phyloP scores from a whole-genome alignment of 1,140 invertebrate genomes.

The Magallana gigas region DNA sequence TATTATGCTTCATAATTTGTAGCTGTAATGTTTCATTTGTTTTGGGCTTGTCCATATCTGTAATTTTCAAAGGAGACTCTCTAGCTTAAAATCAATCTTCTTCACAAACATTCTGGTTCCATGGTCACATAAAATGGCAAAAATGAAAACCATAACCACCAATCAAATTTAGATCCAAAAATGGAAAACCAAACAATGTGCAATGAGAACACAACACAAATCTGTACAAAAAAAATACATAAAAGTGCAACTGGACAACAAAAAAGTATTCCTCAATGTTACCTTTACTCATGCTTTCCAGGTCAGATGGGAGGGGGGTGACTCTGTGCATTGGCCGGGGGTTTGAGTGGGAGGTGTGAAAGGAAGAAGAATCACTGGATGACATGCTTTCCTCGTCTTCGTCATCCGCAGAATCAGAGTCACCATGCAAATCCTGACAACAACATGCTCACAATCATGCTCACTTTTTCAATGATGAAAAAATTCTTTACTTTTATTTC shows the following conservation, averaged over 20 bases:
- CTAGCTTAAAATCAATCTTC: no score
- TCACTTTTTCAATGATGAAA: background rate
- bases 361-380: background rate
- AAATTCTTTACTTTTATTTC: no score
- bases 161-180: no score
- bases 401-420: conserved; percentile 15
- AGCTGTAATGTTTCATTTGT: no score
- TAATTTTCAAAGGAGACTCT: no score
- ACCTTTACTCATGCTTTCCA: conserved; percentile 48
- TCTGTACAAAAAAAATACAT: background rate
- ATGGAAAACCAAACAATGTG: no score
- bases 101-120: no score
- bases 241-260: background rate
- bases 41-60: no score
- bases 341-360: background rate
- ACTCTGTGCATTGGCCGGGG: conserved; percentile 12
- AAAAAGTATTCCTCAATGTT: conserved; percentile 16
- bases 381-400: conserved; percentile 22
- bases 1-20: no score
- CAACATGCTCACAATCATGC: conserved; percentile 17
- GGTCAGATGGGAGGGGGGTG: conserved; percentile 30
- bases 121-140: no score
- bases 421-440: conserved; percentile 38
- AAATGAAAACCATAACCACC: no score
- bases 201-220: no score